These are phyloP conservation scores for Anorthoa munda DNA, from an alignment of 2,888 invertebrate genomes.

Conservation along the genomic window DNA sequence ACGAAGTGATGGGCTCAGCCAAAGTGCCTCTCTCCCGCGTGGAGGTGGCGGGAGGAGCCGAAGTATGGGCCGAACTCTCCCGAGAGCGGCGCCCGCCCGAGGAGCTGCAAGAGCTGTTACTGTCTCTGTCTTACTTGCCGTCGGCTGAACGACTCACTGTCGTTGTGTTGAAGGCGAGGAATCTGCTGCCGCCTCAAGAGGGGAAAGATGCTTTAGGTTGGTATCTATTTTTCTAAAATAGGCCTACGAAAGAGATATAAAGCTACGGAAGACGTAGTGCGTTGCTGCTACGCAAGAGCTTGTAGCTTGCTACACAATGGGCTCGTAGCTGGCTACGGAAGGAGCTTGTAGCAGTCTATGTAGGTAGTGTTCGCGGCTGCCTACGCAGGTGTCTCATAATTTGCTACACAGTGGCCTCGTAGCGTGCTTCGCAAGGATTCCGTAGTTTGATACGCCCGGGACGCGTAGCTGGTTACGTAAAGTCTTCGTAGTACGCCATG, in stretches of 20 bases:
- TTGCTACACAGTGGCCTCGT: not conserved
- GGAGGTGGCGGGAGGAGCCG: constrained; percentile 94
- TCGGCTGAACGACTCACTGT: constrained; percentile 97
- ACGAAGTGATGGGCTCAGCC: constrained; percentile 97
- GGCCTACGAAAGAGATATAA: too few relatives aligned
- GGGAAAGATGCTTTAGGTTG: constrained; percentile 92
- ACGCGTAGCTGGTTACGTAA: too few relatives aligned
- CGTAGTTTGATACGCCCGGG: too few relatives aligned
- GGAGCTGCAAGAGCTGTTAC: constrained; percentile 95
- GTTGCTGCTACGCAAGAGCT: not conserved
- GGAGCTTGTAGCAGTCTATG: not conserved
- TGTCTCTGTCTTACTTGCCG: constrained; percentile 96
- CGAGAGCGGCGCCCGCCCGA: constrained; percentile 95
- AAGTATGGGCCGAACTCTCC: constrained; percentile 97
- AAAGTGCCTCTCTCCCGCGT: constrained; percentile 94
- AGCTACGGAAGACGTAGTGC: constrained; percentile 74
- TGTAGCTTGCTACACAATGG: not conserved
- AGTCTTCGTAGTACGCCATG: too few relatives aligned
- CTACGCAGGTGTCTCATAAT: not conserved
- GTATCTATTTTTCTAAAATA: not conserved
- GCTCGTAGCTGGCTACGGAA: not conserved
- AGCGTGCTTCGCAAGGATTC: not conserved
- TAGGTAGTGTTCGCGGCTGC: too few relatives aligned
- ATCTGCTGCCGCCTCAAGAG: constrained; percentile 94
- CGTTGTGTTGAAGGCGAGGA: constrained; percentile 95